Evolutionary conservation across 2,113 vertebrate species (phyloP).

Genomic region (Butorides virescens): DNA sequence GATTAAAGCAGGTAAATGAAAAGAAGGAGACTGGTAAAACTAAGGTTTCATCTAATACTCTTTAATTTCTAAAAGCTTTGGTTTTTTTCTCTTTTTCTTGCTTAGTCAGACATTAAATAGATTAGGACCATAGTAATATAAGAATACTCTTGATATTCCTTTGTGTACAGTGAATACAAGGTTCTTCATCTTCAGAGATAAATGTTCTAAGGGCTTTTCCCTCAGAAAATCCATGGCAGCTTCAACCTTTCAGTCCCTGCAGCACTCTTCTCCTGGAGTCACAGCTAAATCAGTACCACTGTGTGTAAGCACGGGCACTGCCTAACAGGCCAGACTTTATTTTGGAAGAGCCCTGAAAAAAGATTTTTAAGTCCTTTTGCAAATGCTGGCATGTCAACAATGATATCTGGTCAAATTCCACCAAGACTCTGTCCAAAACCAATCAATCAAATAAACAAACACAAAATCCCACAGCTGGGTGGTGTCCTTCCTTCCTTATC

Average conservation of each 20-base stretch:
- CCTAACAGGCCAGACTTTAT: neutral
- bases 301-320: neutral
- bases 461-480: neutral
- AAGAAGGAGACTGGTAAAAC: neutral
- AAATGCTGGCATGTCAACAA: neutral
- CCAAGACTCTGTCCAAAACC: neutral
- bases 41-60: neutral
- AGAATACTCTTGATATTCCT: neutral
- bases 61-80: neutral
- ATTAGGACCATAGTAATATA: neutral
- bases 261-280: neutral
- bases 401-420: neutral
- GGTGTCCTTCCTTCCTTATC: neutral
- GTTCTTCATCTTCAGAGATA: neutral
- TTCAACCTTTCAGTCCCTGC: neutral
- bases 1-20: neutral
- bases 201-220: neutral
- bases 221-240: neutral
- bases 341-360: neutral
- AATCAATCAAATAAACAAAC: neutral
- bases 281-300: neutral
- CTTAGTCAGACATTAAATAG: neutral
- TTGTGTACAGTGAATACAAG: neutral
- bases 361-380: neutral
- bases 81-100: neutral